Evolutionary conservation across 2,888 invertebrate species (phyloP).

Genomic region (Tetragonula carbonaria): DNA sequence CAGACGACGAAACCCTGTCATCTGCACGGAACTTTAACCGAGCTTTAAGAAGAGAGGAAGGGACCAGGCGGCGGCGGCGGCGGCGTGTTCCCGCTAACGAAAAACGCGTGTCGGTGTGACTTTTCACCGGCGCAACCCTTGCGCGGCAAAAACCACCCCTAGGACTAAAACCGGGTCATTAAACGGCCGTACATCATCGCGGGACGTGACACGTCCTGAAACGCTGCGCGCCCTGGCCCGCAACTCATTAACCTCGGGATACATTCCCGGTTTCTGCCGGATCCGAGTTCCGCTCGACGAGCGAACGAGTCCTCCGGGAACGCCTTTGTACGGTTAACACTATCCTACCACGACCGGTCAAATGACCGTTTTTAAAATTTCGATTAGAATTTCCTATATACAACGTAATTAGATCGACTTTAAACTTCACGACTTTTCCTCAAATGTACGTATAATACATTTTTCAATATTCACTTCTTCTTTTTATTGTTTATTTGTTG

Average conservation of each 20-base stretch:
- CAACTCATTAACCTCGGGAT: conserved; percentile 66
- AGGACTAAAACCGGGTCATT: conserved; percentile 80
- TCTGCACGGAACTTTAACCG: conserved; percentile 58
- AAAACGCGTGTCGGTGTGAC: conserved; percentile 70
- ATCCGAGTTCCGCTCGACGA: conserved; percentile 13
- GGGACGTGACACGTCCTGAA: conserved; percentile 67
- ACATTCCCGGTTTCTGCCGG: conserved; percentile 34
- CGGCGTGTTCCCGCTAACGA: conserved; percentile 44
- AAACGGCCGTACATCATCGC: conserved; percentile 83
- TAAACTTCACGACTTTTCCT: no score
- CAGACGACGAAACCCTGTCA: conserved; percentile 75
- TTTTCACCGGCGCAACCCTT: conserved; percentile 72
- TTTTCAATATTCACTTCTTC: no score
- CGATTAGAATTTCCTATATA: no score
- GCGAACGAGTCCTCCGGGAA: conserved; percentile 25
- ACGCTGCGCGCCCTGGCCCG: conserved; percentile 22
- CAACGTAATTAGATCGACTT: no score
- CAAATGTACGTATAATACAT: no score
- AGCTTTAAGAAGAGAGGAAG: conserved; percentile 16
- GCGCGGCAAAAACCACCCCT: conserved; percentile 74
- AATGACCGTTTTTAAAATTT: no score
- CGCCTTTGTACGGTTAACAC: neutral
- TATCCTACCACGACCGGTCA: no score
- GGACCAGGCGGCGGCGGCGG: neutral
- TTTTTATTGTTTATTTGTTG: no score